Base-by-base conservation (phyloP, 2,888 invertebrate species). In the Caenorhabditis sulstoni region DNA sequence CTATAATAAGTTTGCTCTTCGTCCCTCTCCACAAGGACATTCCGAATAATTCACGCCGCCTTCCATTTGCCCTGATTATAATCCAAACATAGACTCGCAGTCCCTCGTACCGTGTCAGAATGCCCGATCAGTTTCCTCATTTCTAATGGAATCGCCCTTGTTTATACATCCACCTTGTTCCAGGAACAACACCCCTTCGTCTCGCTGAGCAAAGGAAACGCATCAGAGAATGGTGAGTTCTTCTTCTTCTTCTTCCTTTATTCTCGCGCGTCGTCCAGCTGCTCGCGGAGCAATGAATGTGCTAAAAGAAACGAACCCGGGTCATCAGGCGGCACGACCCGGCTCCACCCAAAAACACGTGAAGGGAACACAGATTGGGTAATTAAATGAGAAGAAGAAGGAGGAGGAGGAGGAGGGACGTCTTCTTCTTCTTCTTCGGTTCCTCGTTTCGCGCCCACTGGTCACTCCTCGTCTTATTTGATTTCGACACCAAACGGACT, bases 1-100 rank as follows among this genome's bases (percentile, higher is more conserved):
- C 62, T 47, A 41, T 71, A 71, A 71, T 64, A 64, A 49, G 29
- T 71, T 71, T 71, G 71, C 57, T 71, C 71, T 62, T 53, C 49
- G 71, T 14, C 57, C 62, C 8, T 16, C 41, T 18, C 16, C 22
- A 11, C 14, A 22, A 9, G 52, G 44, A 50, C 37, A 16, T 18
- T 58, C 50, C 49, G 59, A 53, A 53, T 50, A 18, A 61, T 52
- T 52, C 50, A 57, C 45, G 9, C 8, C 14, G n/a, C 14, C 12
- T 16, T 29, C 57, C 53, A 52, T 41, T 62, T 55, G 35, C 47
- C 20, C n/a, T 70, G 55, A 61, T 70, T 68, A 68, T 35, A 68
- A 59, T 59, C 59, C 59, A 68, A 67, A 67, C 66, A 67, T 67
- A 67, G 57, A 47, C n/a, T 45, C 44, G 29, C 7, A 7, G 4